A percentile compares a stretch with the other conserved stretches of the same genome.
phyloP scores from a whole-genome alignment of 2,888 invertebrate species.

The Pseudoips prasinana region DNA sequence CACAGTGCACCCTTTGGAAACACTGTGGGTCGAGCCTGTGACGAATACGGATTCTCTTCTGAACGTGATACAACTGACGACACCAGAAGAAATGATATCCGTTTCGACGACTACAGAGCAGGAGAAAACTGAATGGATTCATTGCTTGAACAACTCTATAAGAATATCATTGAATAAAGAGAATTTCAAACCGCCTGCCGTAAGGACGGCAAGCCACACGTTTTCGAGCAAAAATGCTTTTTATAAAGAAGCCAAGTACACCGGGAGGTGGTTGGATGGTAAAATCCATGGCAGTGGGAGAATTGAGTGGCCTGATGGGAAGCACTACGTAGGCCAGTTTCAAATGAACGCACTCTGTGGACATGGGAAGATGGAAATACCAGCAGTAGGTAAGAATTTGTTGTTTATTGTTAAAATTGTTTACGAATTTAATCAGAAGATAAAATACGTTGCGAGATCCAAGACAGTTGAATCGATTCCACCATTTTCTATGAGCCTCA shows the following conservation, averaged over 20 bases:
- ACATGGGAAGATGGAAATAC: slow-evolving; percentile 86
- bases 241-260: slow-evolving; percentile 90
- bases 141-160: slow-evolving; percentile 88
- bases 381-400: slow-evolving; percentile 79
- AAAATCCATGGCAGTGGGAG: slow-evolving; percentile 92
- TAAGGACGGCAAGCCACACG: slow-evolving; percentile 87
- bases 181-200: slow-evolving; percentile 85
- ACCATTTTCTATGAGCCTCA: no score
- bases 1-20: slow-evolving; percentile 85
- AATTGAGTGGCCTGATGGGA: slow-evolving; percentile 91
- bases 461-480: no score
- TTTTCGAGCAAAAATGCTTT: slow-evolving; percentile 86
- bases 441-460: no score
- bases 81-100: slow-evolving; percentile 89
- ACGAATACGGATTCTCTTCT: slow-evolving; percentile 84
- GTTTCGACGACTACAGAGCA: slow-evolving; percentile 85
- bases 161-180: slow-evolving; percentile 84
- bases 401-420: no score
- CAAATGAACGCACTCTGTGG: slow-evolving; percentile 88
- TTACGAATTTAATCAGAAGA: no score
- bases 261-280: slow-evolving; percentile 91
- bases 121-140: slow-evolving; percentile 90
- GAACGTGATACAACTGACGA: slow-evolving; percentile 86
- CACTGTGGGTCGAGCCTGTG: slow-evolving; percentile 90
- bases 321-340: slow-evolving; percentile 90